Conservation (phyloP, 2,888 invertebrate genomes). For the Pachycephus smyrnensis region DNA sequence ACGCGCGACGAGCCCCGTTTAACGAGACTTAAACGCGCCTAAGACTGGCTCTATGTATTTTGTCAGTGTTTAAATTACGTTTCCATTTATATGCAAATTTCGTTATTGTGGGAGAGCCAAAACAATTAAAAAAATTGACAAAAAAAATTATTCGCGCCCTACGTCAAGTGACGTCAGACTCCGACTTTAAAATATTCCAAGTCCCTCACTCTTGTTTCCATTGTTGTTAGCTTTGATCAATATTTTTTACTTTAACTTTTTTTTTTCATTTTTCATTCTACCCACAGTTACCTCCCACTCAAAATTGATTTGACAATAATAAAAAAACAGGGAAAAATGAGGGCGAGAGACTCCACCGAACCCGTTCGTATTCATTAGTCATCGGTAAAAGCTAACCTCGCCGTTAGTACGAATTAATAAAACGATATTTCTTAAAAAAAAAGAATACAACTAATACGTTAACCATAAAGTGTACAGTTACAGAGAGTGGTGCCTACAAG, state of each 20-base stretch:
- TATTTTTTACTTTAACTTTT: neutral
- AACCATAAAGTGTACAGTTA: conserved; percentile 38
- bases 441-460: neutral
- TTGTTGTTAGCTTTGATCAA: neutral
- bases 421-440: neutral
- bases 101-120: neutral
- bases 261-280: too few relatives aligned
- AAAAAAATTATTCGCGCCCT: conserved; percentile 10
- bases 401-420: neutral
- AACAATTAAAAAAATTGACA: neutral
- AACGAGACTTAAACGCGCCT: neutral
- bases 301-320: neutral
- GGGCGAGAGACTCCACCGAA: neutral
- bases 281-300: neutral
- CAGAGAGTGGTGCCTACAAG: conserved; percentile 47
- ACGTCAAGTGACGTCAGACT: conserved; percentile 18
- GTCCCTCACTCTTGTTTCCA: neutral
- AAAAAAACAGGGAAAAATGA: neutral
- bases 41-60: neutral
- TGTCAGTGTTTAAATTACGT: conserved; percentile 29
- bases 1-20: conserved; percentile 28
- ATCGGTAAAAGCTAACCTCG: neutral
- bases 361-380: neutral
- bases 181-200: neutral
- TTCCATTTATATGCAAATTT: conserved; percentile 23